Evolutionary conservation across 1,140 invertebrate species (phyloP).

Genomic region (Cepaea nemoralis): DNA sequence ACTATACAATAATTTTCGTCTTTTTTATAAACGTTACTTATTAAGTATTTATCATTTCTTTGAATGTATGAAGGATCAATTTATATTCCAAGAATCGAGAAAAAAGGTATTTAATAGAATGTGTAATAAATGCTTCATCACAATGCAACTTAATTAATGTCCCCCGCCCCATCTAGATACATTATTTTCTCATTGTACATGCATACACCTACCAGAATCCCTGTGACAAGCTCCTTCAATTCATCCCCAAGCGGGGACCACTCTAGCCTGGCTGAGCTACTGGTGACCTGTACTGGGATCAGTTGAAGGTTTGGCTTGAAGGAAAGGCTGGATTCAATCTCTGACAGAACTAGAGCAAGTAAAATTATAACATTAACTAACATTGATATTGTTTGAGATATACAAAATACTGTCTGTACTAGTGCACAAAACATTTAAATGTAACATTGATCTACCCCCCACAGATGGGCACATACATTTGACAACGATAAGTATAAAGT

Average conservation of each 20-base stretch:
- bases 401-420: no score
- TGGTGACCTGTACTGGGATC: background rate
- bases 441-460: no score
- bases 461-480: no score
- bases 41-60: background rate
- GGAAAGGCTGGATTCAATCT: background rate
- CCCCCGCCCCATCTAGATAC: no score
- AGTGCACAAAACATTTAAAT: no score
- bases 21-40: background rate
- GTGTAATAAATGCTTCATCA: background rate
- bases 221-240: background rate
- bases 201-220: background rate
- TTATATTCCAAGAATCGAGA: background rate
- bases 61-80: no score
- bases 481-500: no score
- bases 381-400: no score
- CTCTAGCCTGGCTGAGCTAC: background rate
- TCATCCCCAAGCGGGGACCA: background rate
- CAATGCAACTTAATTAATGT: background rate
- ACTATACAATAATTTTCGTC: no score
- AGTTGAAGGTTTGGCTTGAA: constrained; percentile 18
- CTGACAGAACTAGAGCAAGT: constrained; percentile 7
- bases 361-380: no score
- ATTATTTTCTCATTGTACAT: no score
- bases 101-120: background rate